A percentile compares a stretch with the other conserved stretches of the same genome.
phyloP scores from a whole-genome alignment of 2,113 vertebrate genomes.

The Lepus europaeus region DNA sequence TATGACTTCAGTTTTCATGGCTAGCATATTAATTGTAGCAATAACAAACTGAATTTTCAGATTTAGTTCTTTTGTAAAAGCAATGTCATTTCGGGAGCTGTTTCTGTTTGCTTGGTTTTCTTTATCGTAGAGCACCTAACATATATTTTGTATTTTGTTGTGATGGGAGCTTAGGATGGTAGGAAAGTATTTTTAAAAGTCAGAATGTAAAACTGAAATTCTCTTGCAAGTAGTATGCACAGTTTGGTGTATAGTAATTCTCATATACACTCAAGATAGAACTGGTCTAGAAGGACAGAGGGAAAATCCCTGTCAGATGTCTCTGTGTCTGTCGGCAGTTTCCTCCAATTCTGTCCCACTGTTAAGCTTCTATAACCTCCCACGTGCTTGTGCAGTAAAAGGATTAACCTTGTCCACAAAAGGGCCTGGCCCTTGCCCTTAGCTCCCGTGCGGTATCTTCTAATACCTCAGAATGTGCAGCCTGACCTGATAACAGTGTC shows the following conservation, averaged over 20 bases:
- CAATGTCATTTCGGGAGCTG: neutral
- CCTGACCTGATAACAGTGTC: neutral
- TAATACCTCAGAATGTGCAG: neutral
- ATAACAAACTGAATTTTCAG: slow-evolving; percentile 16
- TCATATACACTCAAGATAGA: neutral
- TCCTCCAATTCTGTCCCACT: neutral
- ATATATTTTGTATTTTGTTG: neutral
- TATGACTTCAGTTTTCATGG: neutral
- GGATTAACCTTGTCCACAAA: neutral
- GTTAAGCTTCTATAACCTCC: neutral
- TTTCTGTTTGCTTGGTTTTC: slow-evolving; percentile 36
- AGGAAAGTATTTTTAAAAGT: slow-evolving; percentile 27
- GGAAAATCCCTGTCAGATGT: slow-evolving; percentile 10
- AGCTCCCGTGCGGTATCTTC: neutral
- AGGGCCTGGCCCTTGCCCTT: neutral
- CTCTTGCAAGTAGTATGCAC: neutral
- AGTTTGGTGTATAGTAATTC: slow-evolving; percentile 2
- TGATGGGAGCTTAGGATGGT: neutral
- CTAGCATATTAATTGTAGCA: slow-evolving; percentile 25
- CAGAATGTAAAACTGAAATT: neutral
- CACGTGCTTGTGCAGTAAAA: neutral
- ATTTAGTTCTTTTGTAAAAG: slow-evolving; percentile 23
- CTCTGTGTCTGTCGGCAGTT: neutral
- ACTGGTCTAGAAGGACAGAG: neutral
- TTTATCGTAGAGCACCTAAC: neutral